phyloP scores from a whole-genome alignment of 2,888 invertebrate genomes.

The Ligdia adustata region DNA sequence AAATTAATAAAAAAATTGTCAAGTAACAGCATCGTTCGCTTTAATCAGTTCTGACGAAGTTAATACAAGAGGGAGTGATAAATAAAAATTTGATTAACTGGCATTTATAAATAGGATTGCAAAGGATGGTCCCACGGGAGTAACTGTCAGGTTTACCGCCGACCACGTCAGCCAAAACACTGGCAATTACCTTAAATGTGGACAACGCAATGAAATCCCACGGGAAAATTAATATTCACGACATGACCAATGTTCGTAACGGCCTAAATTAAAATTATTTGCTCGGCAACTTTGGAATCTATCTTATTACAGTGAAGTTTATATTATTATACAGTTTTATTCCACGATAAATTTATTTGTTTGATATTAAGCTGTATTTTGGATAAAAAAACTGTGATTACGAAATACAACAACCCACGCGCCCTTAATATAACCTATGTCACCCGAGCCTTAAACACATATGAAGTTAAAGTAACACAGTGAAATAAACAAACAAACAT shows the following conservation, averaged over 20 bases:
- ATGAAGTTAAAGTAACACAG: no score
- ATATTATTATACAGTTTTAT: not conserved
- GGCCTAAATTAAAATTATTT: constrained; percentile 58
- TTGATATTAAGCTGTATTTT: no score
- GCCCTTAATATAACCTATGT: no score
- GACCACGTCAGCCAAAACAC: constrained; percentile 79
- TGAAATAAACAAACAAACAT: no score
- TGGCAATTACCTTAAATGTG: constrained; percentile 83
- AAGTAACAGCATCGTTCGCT: constrained; percentile 9
- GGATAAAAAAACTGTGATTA: no score
- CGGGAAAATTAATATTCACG: constrained; percentile 80
- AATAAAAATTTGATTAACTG: constrained; percentile 76
- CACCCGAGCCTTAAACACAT: no score
- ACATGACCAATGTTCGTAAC: constrained; percentile 76
- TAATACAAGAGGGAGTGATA: constrained; percentile 46
- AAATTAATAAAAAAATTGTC: no score
- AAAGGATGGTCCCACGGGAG: constrained; percentile 73
- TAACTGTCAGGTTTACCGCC: constrained; percentile 74
- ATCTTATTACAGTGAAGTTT: no score
- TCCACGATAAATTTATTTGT: no score
- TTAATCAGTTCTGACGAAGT: constrained; percentile 12
- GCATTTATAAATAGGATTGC: constrained; percentile 80
- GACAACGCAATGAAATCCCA: constrained; percentile 75
- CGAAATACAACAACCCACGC: no score
- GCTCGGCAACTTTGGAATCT: not conserved